Evolutionary conservation across 2,888 invertebrate species (phyloP).

Genomic region (Agrypnus murinus): DNA sequence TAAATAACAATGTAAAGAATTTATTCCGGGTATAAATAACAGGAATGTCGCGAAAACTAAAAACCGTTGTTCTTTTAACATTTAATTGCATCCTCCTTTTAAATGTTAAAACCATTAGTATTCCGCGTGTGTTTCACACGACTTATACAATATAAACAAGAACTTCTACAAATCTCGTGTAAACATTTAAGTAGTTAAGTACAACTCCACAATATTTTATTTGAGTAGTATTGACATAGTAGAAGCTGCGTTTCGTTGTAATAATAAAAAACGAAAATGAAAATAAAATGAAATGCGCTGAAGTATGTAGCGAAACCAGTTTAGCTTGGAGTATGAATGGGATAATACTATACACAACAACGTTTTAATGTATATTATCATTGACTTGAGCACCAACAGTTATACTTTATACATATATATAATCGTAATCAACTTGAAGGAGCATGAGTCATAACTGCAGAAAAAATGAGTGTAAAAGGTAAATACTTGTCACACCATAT

Average conservation of each 20-base stretch:
- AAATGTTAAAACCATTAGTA: neutral
- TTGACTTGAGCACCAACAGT: conserved; percentile 31
- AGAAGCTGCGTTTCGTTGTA: neutral
- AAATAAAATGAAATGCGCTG: conserved; percentile 1
- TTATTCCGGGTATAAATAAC: neutral
- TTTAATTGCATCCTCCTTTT: neutral
- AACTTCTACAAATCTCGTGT: neutral
- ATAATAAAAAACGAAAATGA: conserved; percentile 5
- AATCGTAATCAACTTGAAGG: conserved; percentile 11
- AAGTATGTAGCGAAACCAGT: conserved; percentile 23
- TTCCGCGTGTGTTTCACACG: neutral
- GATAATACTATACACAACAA: conserved; percentile 13
- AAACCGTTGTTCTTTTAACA: neutral
- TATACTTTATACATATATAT: no score
- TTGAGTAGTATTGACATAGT: conserved; percentile 9
- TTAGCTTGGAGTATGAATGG: conserved; percentile 22
- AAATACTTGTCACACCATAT: conserved; percentile 15
- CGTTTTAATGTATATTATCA: conserved; percentile 32
- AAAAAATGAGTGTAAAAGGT: neutral
- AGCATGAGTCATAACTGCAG: conserved; percentile 27
- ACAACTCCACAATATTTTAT: conserved; percentile 9
- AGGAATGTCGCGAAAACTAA: neutral
- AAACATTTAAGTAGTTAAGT: no score
- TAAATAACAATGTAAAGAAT: neutral
- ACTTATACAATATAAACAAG: neutral